Percentiles rank a stretch among this genome's conserved stretches.
Evolutionary conservation across 2,113 vertebrate species (phyloP).

Genomic region (Channa maculata): DNA sequence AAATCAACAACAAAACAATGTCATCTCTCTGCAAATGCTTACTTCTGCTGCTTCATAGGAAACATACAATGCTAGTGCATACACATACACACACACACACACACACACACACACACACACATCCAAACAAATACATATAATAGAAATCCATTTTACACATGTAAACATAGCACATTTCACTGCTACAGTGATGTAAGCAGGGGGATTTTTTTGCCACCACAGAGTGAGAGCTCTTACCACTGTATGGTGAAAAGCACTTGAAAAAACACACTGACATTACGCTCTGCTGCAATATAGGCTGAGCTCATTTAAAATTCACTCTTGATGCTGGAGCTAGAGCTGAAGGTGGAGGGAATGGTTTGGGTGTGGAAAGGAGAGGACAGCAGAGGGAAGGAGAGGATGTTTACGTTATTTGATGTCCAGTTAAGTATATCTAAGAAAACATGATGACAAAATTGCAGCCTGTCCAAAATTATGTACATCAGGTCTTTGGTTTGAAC

Average conservation of each 20-base stretch:
- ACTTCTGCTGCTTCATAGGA: slow-evolving; percentile 46
- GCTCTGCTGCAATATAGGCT: slow-evolving; percentile 56
- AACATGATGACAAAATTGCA: slow-evolving; percentile 2
- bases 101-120: background rate
- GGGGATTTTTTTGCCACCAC: background rate
- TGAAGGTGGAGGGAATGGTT: slow-evolving; percentile 46
- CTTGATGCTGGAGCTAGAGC: slow-evolving; percentile 53
- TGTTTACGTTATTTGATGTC: background rate
- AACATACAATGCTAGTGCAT: background rate
- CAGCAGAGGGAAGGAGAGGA: slow-evolving; percentile 7
- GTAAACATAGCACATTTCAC: background rate
- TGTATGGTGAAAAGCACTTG: slow-evolving; percentile 16
- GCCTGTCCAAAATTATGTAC: background rate
- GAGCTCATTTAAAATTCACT: slow-evolving; percentile 70
- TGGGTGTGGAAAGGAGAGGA: slow-evolving; percentile 57
- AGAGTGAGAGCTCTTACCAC: slow-evolving; percentile 1
- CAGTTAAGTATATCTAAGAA: background rate
- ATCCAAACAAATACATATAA: slow-evolving; percentile 1
- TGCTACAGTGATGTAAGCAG: slow-evolving; percentile 12
- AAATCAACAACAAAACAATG: slow-evolving; percentile 68
- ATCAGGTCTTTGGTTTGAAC: slow-evolving; percentile 4
- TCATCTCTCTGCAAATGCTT: slow-evolving; percentile 48
- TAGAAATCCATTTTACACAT: slow-evolving; percentile 11
- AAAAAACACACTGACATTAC: slow-evolving; percentile 45
- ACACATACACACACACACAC: too few relatives aligned